These are phyloP conservation scores for Pseudopipra pipra DNA, from an alignment of 2,113 vertebrate genomes.

Conservation along the genomic window DNA sequence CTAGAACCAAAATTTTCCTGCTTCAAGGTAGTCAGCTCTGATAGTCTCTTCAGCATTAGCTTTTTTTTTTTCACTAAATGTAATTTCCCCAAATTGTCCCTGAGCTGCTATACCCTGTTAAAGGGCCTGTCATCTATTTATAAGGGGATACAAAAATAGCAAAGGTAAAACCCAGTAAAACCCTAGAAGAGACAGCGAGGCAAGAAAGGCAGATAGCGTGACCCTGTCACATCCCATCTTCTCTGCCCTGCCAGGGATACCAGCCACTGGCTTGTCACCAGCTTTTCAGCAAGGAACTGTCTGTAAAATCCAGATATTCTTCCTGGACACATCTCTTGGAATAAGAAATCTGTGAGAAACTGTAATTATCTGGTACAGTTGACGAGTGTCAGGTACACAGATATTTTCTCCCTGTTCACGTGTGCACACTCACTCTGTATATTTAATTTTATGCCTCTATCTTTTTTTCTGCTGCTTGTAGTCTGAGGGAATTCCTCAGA, in stretches of 20 bases:
- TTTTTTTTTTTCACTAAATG: neutral
- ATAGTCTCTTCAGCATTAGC: neutral
- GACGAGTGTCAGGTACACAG: neutral
- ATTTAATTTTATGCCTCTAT: neutral
- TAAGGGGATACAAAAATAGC: neutral
- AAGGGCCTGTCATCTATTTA: neutral
- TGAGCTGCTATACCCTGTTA: neutral
- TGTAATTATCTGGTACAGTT: neutral
- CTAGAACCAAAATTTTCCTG: neutral
- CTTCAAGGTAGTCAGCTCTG: neutral
- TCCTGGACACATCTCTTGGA: neutral
- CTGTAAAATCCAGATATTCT: neutral
- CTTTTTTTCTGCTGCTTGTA: neutral
- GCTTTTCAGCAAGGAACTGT: neutral
- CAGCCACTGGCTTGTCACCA: neutral
- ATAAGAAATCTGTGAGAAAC: neutral
- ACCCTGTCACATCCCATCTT: neutral
- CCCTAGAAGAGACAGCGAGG: neutral
- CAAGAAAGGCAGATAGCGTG: fast-evolving
- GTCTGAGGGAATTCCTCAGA: neutral
- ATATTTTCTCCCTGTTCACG: neutral
- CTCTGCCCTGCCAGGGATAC: neutral
- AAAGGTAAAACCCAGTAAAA: neutral
- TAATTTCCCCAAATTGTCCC: neutral
- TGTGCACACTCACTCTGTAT: fast-evolving